These are phyloP conservation scores for Lasaia peninsularis DNA, from an alignment of 1,140 invertebrate species.

Conservation along the genomic window DNA sequence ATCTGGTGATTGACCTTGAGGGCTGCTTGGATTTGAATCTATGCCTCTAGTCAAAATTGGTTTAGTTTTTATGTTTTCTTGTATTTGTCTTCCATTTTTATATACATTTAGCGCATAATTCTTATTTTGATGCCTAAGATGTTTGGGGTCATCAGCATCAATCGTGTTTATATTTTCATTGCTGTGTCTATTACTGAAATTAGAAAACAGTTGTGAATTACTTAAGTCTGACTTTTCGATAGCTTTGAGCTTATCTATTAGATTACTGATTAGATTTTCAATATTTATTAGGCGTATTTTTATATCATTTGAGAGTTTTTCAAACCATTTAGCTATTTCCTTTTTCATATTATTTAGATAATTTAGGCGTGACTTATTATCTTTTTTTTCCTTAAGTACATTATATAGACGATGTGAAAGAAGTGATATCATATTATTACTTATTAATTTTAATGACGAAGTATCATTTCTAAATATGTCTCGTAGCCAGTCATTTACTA, in stretches of 20 bases:
- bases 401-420: slow-evolving; percentile 21
- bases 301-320: not conserved
- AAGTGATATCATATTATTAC: slow-evolving; percentile 18
- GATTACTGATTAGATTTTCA: not conserved
- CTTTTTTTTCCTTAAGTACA: slow-evolving; percentile 19
- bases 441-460: not conserved
- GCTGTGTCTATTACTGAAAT: not conserved
- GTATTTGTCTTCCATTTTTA: too few species aligned
- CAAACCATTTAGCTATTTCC: not conserved
- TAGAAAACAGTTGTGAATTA: not conserved
- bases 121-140: too few species aligned
- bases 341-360: not conserved
- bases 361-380: not conserved
- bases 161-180: not conserved
- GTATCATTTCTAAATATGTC: slow-evolving; percentile 23
- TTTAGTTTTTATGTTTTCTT: too few species aligned
- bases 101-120: too few species aligned
- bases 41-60: too few species aligned
- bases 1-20: too few species aligned
- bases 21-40: too few species aligned
- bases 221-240: too few species aligned
- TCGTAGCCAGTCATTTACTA: slow-evolving; percentile 29
- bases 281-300: not conserved
- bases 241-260: not conserved
- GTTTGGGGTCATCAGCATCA: too few species aligned